Evolutionary conservation across 2,888 invertebrate species (phyloP).

Genomic region (Microplitis manilae): DNA sequence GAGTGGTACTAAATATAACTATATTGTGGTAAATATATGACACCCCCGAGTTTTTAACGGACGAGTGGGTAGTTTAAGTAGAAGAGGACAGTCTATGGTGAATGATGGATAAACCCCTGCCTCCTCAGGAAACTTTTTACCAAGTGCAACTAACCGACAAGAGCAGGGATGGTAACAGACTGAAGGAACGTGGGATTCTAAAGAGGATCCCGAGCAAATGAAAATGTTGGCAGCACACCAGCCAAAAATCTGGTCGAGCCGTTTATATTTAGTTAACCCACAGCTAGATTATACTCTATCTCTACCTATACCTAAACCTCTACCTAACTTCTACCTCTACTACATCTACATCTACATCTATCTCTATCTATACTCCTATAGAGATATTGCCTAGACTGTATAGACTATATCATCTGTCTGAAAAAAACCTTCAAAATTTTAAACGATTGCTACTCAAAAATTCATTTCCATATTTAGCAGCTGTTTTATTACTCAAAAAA

Average conservation of each 20-base stretch:
- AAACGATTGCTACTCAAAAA: too few species aligned
- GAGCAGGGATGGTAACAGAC: constrained; percentile 39
- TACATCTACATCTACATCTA: not conserved
- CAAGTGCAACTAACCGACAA: too few species aligned
- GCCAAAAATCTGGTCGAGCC: constrained; percentile 60
- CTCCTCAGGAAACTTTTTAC: too few species aligned
- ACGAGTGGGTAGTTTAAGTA: not conserved
- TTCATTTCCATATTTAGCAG: too few species aligned
- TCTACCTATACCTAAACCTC: not conserved
- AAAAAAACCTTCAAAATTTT: too few species aligned
- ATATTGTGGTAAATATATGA: not conserved
- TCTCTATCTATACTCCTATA: not conserved
- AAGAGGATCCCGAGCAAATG: constrained; percentile 47
- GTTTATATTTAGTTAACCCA: constrained; percentile 47
- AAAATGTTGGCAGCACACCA: constrained; percentile 63
- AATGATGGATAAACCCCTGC: not conserved
- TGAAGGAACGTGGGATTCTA: constrained; percentile 43
- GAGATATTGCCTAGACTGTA: not conserved
- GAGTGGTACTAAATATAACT: too few species aligned
- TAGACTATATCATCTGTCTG: too few species aligned
- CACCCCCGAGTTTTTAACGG: constrained; percentile 9
- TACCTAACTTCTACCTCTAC: not conserved
- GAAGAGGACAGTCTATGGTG: too few species aligned
- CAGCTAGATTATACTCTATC: constrained; percentile 42
- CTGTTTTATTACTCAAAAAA: too few species aligned